Evolutionary conservation across 2,797 vertebrate genomes (phyloP).

Genomic region (Austrolebias charrua): DNA sequence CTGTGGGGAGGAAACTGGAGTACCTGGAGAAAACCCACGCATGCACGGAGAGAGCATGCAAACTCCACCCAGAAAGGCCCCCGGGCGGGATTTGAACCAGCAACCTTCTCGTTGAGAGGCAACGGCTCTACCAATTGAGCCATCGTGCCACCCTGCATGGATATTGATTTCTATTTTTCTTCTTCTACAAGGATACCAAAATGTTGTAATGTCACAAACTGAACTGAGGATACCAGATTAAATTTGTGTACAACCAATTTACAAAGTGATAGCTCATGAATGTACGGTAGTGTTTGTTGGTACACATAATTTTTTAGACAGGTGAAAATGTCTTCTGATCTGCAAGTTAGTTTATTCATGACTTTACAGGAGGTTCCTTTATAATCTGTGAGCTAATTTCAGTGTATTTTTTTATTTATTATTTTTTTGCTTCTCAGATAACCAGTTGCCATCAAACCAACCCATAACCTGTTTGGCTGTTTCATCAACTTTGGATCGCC

Average conservation of each 20-base stretch:
- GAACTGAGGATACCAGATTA: too few relatives aligned
- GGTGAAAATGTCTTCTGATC: neutral
- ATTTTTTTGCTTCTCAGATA: conserved; percentile 62
- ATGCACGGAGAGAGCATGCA: too few relatives aligned
- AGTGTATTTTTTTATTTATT: conserved; percentile 44
- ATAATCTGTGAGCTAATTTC: conserved; percentile 30
- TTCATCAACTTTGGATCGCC: conserved; percentile 32
- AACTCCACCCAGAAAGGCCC: too few relatives aligned
- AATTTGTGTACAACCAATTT: too few relatives aligned
- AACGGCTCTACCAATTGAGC: too few relatives aligned
- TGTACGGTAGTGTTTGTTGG: neutral
- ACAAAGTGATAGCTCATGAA: too few relatives aligned
- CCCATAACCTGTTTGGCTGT: conserved; percentile 14
- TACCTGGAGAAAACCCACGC: too few relatives aligned
- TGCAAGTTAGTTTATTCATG: conserved; percentile 6
- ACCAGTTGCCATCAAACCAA: conserved; percentile 31
- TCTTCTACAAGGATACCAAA: neutral
- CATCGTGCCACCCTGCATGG: too few relatives aligned
- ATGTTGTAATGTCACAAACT: too few relatives aligned
- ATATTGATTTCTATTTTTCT: neutral
- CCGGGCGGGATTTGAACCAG: too few relatives aligned
- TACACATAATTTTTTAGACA: neutral
- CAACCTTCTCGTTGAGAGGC: too few relatives aligned
- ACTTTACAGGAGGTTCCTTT: neutral
- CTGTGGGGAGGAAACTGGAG: too few relatives aligned